These are phyloP conservation scores for Chaenodraco wilsoni DNA, from an alignment of 2,797 vertebrate species.

Conservation along the genomic window DNA sequence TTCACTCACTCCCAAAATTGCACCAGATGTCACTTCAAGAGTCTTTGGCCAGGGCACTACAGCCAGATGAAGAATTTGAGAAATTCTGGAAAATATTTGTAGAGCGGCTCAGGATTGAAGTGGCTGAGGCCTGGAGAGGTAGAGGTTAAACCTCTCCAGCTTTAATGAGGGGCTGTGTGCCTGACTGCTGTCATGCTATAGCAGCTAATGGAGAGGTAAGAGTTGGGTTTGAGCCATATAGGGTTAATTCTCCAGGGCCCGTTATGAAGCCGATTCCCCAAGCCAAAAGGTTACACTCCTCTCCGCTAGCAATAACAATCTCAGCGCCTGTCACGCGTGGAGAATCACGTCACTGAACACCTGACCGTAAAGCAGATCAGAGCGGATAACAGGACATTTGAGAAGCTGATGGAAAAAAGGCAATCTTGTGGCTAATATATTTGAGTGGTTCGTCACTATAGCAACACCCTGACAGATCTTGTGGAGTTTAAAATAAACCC, in stretches of 20 bases:
- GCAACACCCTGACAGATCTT: background rate
- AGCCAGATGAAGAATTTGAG: conserved; percentile 79
- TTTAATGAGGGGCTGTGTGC: conserved; percentile 69
- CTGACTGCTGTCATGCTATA: conserved; percentile 58
- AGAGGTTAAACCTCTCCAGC: conserved; percentile 73
- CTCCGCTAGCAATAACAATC: conserved; percentile 26
- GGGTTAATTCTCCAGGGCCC: conserved; percentile 42
- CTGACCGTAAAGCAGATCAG: conserved; percentile 28
- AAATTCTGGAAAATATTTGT: conserved; percentile 85
- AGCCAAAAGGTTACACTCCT: conserved; percentile 39
- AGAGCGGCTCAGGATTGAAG: conserved; percentile 71
- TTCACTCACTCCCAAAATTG: conserved; percentile 77
- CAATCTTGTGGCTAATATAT: background rate
- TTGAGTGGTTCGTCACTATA: conserved; percentile 13
- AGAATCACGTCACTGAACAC: conserved; percentile 41
- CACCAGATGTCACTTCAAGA: conserved; percentile 82
- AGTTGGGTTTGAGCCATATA: conserved; percentile 29
- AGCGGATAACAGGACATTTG: conserved; percentile 26
- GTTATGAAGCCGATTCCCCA: conserved; percentile 32
- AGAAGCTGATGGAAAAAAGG: conserved; percentile 12
- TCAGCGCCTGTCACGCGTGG: background rate
- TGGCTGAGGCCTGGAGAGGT: conserved; percentile 66
- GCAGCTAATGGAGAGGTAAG: conserved; percentile 45
- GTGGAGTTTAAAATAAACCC: conserved; percentile 22
- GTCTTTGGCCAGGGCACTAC: conserved; percentile 52